phyloP scores from a whole-genome alignment of 2,888 invertebrate species.

The Cheilosia grossa region DNA sequence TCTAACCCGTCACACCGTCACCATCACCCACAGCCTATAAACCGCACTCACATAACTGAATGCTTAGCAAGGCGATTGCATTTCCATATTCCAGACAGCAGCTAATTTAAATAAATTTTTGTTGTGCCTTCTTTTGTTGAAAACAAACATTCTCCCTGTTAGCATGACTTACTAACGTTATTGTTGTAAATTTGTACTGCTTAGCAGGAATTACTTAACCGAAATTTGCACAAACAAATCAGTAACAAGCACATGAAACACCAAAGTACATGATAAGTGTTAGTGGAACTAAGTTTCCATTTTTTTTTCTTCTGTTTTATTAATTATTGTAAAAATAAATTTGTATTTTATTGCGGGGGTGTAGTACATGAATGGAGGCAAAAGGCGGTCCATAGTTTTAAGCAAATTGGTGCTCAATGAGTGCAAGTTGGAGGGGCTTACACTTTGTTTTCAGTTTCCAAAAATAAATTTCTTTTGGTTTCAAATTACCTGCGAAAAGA shows the following conservation, averaged over 20 bases:
- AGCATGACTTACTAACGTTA: neutral
- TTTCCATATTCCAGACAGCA: slow-evolving; percentile 4
- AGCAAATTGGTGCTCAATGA: slow-evolving; percentile 1
- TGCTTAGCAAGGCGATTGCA: neutral
- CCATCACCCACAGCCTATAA: neutral
- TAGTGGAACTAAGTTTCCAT: slow-evolving; percentile 7
- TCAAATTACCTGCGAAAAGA: too few relatives aligned
- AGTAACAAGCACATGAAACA: slow-evolving; percentile 43
- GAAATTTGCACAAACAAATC: slow-evolving; percentile 25
- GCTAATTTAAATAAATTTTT: slow-evolving; percentile 5
- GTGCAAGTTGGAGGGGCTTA: neutral
- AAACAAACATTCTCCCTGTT: slow-evolving; percentile 34
- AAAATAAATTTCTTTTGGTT: neutral
- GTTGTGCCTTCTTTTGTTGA: slow-evolving; percentile 55
- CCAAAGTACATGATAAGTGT: slow-evolving; percentile 16
- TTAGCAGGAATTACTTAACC: slow-evolving; percentile 20
- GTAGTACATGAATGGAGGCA: neutral
- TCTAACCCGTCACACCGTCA: slow-evolving; percentile 2
- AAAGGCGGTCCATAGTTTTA: neutral
- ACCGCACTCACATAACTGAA: neutral
- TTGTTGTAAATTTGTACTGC: slow-evolving; percentile 6
- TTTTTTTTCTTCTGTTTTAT: neutral
- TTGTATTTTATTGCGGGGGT: neutral
- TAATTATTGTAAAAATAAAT: neutral
- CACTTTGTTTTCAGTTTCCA: neutral